phyloP scores from a whole-genome alignment of 2,797 vertebrate species.

The Gymnothorax javanicus region DNA sequence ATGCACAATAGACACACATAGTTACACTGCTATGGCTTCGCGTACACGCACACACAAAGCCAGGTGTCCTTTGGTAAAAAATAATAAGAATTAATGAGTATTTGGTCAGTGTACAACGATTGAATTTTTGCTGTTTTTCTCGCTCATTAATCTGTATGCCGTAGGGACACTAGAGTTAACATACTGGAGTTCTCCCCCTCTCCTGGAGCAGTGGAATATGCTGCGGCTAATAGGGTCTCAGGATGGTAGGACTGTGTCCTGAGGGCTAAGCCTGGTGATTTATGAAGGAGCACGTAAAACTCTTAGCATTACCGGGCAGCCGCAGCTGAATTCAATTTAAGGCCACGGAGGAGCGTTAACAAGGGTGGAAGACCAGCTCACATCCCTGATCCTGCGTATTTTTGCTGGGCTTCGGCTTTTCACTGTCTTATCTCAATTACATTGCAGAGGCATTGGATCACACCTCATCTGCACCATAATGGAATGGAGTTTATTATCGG shows the following conservation, averaged over 20 bases:
- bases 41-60: conserved; percentile 38
- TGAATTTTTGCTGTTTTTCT: not conserved
- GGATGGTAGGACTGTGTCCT: conserved; percentile 53
- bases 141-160: not conserved
- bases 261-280: conserved; percentile 53
- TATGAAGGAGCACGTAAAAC: conserved; percentile 55
- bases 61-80: conserved; percentile 44
- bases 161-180: conserved; percentile 39
- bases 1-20: not conserved
- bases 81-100: conserved; percentile 17
- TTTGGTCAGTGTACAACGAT: not conserved
- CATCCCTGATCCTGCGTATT: conserved; percentile 34
- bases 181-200: conserved; percentile 20
- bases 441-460: conserved; percentile 11
- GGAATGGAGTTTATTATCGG: conserved; percentile 34
- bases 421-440: conserved; percentile 40
- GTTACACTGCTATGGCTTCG: not conserved
- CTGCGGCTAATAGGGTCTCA: conserved; percentile 50
- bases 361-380: conserved; percentile 52
- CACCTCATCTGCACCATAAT: conserved; percentile 7
- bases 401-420: conserved; percentile 46
- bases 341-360: conserved; percentile 52
- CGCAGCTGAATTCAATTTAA: conserved; percentile 57
- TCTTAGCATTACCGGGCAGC: conserved; percentile 44
- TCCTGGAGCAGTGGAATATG: conserved; percentile 41